Base-by-base conservation (phyloP, 2,113 vertebrate species). In the Gavia stellata region DNA sequence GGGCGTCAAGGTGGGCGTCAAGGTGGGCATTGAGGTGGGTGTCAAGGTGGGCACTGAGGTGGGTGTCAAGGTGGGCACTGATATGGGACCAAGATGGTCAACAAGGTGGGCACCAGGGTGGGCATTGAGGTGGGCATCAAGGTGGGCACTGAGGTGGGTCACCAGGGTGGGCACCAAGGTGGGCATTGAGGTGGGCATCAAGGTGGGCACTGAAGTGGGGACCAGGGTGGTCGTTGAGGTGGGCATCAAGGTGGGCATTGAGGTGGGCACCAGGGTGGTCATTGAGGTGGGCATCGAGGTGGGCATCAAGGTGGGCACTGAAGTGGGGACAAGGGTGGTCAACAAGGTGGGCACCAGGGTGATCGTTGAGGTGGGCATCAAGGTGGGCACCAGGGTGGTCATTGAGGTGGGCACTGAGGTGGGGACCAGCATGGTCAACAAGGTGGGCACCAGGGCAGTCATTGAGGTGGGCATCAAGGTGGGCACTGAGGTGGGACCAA, bases 161-260 rank as follows among this genome's bases (percentile, higher is more conserved):
- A 9, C 6, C 8, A 6, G 4, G 42, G 65, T 13, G 65, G 42
- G 8, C 31, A 26, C 10, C 16, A 17, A 9, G 62, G 33, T 62
- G 59, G 20, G 20, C 17, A 8, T 17, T 1, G 31, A 10, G 29
- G 63, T 29, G 12, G 25, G 15, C 45, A 36, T 36, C 9, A 14
- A 2, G 50, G 12, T 58, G 31, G 40, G 8, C 20, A 9, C 5
- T 6, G 8, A 38, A 21, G 18, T 31, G n/a, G n/a, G n/a, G n/a
- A n/a, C 3, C 1, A 1, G 8, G 29, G 31, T 33, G 65, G 20
- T 2, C 17, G 14, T 3, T 2, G 4, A 36, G 18, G 26, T 29
- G 34, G 19, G 49, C 52, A 29, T 17, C 5, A 14, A 52, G 50
- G 52, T 53, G 52, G 17, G 6, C n/a, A 31, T 5, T 18, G 21